A percentile compares a stretch with the other conserved stretches of the same genome.
Evolutionary conservation across 1,140 invertebrate genomes (phyloP).

Genomic region (Hormaphis cornu): DNA sequence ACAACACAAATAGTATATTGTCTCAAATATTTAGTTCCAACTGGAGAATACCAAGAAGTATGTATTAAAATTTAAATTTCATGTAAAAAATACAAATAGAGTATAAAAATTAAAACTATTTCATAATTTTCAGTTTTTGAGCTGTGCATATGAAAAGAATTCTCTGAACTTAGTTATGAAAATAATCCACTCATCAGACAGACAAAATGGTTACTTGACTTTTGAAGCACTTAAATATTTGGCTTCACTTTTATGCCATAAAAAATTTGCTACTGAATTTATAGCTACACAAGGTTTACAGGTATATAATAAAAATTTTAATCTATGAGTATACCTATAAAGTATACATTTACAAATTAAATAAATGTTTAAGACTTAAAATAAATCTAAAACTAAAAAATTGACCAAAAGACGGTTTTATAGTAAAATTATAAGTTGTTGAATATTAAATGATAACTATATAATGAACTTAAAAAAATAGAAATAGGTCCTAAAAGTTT

Average conservation of each 20-base stretch:
- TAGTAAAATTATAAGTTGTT: too few relatives aligned
- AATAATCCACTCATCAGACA: conserved; percentile 82
- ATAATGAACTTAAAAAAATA: too few relatives aligned
- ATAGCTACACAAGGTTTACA: conserved; percentile 74
- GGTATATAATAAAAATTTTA: conserved; percentile 41
- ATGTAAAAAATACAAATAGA: background rate
- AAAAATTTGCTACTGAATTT: conserved; percentile 95
- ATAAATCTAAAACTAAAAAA: too few relatives aligned
- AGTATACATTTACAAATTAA: background rate
- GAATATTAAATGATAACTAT: too few relatives aligned
- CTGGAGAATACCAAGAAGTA: conserved; percentile 95
- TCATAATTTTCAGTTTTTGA: conserved; percentile 58
- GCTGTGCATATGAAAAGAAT: conserved; percentile 84
- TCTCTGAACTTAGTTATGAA: conserved; percentile 79
- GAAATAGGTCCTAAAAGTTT: too few relatives aligned
- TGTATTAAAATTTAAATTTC: conserved; percentile 27
- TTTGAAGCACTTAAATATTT: conserved; percentile 93
- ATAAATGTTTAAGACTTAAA: too few relatives aligned
- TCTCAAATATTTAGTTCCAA: conserved; percentile 80
- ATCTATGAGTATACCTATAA: background rate
- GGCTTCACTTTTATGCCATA: conserved; percentile 86
- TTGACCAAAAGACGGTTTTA: too few relatives aligned
- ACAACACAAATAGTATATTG: conserved; percentile 86
- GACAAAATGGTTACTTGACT: conserved; percentile 73
- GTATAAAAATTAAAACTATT: conserved; percentile 32